These are phyloP conservation scores for Empidonax alnorum DNA, from an alignment of 2,113 vertebrate species.

Conservation along the genomic window DNA sequence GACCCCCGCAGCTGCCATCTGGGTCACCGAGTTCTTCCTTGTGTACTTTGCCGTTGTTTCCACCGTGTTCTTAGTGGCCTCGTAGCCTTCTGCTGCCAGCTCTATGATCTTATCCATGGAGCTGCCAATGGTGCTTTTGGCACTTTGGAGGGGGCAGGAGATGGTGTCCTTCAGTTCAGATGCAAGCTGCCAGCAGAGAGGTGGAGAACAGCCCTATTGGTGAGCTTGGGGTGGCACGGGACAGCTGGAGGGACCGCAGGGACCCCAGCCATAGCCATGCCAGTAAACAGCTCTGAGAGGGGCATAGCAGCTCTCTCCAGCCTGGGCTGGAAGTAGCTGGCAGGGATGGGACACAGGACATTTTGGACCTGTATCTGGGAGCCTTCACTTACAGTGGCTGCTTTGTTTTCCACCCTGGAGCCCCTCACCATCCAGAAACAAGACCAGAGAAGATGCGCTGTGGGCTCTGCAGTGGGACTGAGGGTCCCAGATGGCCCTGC, in stretches of 20 bases:
- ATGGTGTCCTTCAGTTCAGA: slow-evolving; percentile 78
- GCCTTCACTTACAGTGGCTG: background rate
- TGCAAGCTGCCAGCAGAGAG: slow-evolving; percentile 65
- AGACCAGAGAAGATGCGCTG: background rate
- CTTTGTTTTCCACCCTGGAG: background rate
- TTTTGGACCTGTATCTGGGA: background rate
- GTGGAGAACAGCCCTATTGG: background rate
- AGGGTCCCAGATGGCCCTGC: background rate
- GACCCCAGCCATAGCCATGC: background rate
- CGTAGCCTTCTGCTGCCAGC: slow-evolving; percentile 52
- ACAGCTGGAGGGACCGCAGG: background rate
- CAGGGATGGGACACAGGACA: background rate
- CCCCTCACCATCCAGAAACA: background rate
- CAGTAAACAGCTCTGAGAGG: background rate
- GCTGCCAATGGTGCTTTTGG: slow-evolving; percentile 71
- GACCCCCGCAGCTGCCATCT: slow-evolving; percentile 70
- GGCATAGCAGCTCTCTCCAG: background rate
- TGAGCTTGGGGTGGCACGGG: background rate
- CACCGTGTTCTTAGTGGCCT: slow-evolving; percentile 66
- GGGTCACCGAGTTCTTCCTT: slow-evolving; percentile 64
- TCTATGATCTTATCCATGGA: slow-evolving; percentile 74
- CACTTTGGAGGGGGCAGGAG: slow-evolving; percentile 69
- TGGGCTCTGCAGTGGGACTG: background rate
- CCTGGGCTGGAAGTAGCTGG: background rate
- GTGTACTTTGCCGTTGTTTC: slow-evolving; percentile 65